Conservation (phyloP, 2,113 vertebrate species). For the Pica pica region DNA sequence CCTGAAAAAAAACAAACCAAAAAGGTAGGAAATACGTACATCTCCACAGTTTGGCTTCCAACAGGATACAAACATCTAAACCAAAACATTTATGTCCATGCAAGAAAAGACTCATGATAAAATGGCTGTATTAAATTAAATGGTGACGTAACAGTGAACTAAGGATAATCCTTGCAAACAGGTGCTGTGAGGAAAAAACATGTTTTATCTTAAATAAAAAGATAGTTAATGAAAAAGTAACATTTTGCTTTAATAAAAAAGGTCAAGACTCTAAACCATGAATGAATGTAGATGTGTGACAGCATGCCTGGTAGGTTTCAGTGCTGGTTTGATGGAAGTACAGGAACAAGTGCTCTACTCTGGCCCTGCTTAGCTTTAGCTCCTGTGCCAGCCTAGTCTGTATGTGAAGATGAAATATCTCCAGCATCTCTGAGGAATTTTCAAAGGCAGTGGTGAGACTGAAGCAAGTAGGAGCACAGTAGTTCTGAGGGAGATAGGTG, state of each 20-base stretch:
- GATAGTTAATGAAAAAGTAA: not conserved
- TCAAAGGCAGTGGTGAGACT: not conserved
- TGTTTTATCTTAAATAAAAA: not conserved
- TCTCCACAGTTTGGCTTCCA: not conserved
- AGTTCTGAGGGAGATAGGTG: rapidly evolving
- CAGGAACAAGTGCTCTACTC: not conserved
- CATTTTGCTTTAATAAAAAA: not conserved
- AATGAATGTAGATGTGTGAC: not conserved
- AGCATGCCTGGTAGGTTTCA: not conserved
- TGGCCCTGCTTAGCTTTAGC: not conserved
- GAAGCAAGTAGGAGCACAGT: not conserved
- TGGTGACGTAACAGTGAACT: not conserved
- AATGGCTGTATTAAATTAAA: not conserved
- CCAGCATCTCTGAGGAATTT: not conserved
- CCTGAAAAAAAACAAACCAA: conserved; percentile 71
- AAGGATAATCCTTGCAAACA: not conserved
- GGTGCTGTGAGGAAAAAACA: not conserved
- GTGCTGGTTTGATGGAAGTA: not conserved
- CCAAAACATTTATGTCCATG: not conserved
- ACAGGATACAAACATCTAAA: not conserved
- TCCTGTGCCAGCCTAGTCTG: not conserved
- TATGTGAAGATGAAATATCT: not conserved
- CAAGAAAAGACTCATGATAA: not conserved
- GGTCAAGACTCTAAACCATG: not conserved
- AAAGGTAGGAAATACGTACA: conserved; percentile 1